These are phyloP conservation scores for Malacosoma neustria DNA, from an alignment of 2,888 invertebrate genomes.

Conservation along the genomic window DNA sequence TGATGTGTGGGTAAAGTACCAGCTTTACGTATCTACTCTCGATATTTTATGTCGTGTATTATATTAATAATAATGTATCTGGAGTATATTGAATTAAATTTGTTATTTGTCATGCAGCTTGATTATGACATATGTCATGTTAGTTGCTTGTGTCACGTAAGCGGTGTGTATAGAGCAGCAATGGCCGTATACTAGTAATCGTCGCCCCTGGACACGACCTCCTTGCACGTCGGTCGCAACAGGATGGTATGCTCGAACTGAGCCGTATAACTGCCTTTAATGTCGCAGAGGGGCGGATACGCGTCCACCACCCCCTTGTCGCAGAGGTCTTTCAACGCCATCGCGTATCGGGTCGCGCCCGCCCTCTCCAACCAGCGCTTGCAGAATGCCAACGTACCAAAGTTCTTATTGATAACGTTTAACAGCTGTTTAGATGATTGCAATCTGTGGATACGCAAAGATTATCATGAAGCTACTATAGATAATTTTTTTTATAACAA, in stretches of 20 bases:
- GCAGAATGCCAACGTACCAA: slow-evolving; percentile 98
- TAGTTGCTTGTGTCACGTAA: not conserved
- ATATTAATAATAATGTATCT: no score
- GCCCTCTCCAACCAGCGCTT: slow-evolving; percentile 98
- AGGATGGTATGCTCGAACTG: slow-evolving; percentile 99
- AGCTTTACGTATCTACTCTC: no score
- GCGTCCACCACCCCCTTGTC: slow-evolving; percentile 98
- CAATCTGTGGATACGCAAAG: slow-evolving; percentile 80
- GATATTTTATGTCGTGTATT: no score
- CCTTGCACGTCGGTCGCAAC: slow-evolving; percentile 97
- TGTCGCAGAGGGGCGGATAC: slow-evolving; percentile 98
- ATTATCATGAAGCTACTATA: no score
- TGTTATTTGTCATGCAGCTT: no score
- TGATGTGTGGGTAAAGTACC: no score
- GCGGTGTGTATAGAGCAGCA: slow-evolving; percentile 4
- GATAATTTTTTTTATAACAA: no score
- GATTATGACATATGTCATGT: not conserved
- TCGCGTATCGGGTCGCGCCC: slow-evolving; percentile 97
- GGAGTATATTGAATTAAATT: no score
- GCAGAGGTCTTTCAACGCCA: slow-evolving; percentile 98
- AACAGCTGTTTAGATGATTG: slow-evolving; percentile 94
- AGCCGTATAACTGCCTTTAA: slow-evolving; percentile 98
- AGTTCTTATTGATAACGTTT: slow-evolving; percentile 95
- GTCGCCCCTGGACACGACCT: slow-evolving; percentile 96
- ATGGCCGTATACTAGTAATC: slow-evolving; percentile 82